Evolutionary conservation across 2,113 vertebrate genomes (phyloP).

Genomic region (Zapus hudsonius): DNA sequence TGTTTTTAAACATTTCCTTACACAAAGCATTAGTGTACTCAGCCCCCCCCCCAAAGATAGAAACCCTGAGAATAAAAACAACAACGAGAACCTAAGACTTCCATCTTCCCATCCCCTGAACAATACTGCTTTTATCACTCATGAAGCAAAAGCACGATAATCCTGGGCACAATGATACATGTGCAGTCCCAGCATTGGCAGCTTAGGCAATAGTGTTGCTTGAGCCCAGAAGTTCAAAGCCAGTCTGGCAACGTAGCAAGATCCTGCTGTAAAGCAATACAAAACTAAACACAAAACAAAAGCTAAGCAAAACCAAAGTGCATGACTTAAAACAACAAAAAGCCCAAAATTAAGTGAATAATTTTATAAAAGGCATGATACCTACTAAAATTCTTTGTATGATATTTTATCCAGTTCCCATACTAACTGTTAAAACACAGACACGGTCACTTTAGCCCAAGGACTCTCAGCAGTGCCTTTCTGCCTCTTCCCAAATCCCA

Average conservation of each 20-base stretch:
- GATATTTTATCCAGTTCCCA: neutral
- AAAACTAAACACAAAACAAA: too few species aligned
- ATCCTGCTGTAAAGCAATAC: neutral
- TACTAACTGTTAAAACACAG: neutral
- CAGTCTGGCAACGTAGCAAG: neutral
- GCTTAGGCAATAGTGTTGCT: neutral
- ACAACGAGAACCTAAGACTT: neutral
- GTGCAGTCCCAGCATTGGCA: neutral
- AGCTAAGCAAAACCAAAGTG: too few species aligned
- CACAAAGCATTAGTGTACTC: neutral
- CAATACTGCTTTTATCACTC: neutral
- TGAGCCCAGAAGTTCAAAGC: too few species aligned
- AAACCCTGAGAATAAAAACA: neutral
- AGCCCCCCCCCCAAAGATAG: too few species aligned
- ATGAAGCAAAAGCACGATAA: neutral
- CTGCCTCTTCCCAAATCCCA: too few species aligned
- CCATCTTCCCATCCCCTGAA: neutral
- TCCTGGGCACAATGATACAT: neutral
- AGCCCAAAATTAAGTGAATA: neutral
- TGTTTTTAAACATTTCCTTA: constrained; percentile 26
- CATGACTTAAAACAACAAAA: neutral
- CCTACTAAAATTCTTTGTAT: neutral
- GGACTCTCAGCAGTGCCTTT: too few species aligned
- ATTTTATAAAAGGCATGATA: neutral
- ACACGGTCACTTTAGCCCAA: too few species aligned